Base-by-base conservation (phyloP, 2,797 vertebrate species). In the Phrynocephalus vlangalii region DNA sequence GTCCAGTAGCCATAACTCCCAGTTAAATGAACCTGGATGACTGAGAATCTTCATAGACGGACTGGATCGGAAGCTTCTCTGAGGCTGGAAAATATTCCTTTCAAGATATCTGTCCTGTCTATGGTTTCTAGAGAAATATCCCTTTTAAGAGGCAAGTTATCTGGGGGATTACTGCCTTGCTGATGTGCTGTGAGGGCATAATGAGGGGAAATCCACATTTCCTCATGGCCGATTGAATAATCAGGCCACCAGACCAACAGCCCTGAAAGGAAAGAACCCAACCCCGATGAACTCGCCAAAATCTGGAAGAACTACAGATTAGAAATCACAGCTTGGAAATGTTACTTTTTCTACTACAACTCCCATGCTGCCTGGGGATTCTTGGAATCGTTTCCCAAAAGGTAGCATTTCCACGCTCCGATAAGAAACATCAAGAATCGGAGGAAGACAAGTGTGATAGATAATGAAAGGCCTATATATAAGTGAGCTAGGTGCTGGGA, bases 391-490 rank as follows among this genome's bases (percentile, higher is more conserved):
- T 63, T 63, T 16, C 20, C 13, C 60, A 63, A 63, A 63, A 63
- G 60, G 15, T 63, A 44, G 9, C 56, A 60, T 9, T 60, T 60
- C 56, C 56, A 60, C 1, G 3, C 3, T 63, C 18, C 20, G 60
- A 5, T 63, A 63, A 20, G 60, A 63, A 63, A 18, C 5, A 28
- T 67, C 60, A 68, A 26, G 15, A 72, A 16, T 63, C 11, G 16
- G 24, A 73, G 2, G 33, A 52, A 11, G 63, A 79, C 48, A 44
- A 63, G 52, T 75, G 80, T 50, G 56, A 30, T 20, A 2, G 56
- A 30, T 20, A 2, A 78, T 84, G 60, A 66, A 87, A 56, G 44
- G 33, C 88, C 16, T 82, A 85, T 20, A 91, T 85, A 88, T 70
- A 52, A 22, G 24, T 76, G 48, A 30, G 91, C 22, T 68, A 0